phyloP scores from a whole-genome alignment of 2,113 vertebrate genomes.

The Panthera uncia region DNA sequence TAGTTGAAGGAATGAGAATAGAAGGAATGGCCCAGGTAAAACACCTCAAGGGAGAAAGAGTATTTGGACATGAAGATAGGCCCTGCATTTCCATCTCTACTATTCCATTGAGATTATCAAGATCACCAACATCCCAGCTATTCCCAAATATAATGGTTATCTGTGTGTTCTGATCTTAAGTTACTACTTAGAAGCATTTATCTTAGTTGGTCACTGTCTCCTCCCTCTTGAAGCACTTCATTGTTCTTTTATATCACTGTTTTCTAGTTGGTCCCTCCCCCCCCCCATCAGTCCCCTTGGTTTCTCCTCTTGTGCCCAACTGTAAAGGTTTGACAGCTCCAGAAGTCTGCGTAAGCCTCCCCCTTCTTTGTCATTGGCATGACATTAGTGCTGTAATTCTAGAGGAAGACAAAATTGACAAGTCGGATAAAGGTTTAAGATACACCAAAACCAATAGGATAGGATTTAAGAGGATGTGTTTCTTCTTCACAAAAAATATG shows the following conservation, averaged over 20 bases:
- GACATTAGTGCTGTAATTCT: neutral
- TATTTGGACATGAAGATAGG: neutral
- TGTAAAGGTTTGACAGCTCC: neutral
- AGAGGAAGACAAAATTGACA: neutral
- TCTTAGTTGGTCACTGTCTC: neutral
- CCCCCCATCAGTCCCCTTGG: neutral
- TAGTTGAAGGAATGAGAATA: neutral
- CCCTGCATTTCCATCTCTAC: neutral
- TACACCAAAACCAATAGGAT: neutral
- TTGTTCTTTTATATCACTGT: neutral
- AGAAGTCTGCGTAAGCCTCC: neutral
- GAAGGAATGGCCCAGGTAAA: neutral
- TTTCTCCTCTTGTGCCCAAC: neutral
- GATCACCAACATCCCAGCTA: neutral
- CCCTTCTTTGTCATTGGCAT: neutral
- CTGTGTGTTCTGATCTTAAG: neutral
- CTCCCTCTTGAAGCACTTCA: neutral
- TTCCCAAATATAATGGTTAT: neutral
- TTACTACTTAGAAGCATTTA: neutral
- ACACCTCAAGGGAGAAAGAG: neutral
- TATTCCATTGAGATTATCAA: neutral
- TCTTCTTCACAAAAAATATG: neutral
- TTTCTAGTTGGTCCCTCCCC: neutral
- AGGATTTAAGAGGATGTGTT: neutral
- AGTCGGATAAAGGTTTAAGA: neutral